A percentile compares a stretch with the other conserved stretches of the same genome.
phyloP scores from a whole-genome alignment of 2,113 vertebrate species.

The Hymenochirus boettgeri region DNA sequence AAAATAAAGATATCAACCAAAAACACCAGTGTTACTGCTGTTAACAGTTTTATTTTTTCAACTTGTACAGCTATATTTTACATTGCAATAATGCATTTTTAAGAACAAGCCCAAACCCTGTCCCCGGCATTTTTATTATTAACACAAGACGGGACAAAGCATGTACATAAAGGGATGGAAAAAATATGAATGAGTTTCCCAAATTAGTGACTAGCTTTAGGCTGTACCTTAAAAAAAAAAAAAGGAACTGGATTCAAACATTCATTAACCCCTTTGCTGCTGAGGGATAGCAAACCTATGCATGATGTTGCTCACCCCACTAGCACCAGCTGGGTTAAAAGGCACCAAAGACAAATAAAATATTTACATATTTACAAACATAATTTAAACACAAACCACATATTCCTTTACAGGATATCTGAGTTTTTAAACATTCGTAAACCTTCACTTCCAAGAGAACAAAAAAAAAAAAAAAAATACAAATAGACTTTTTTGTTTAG shows the following conservation, averaged over 20 bases:
- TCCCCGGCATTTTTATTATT: conserved; percentile 72
- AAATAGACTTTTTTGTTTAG: conserved; percentile 90
- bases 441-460: conserved; percentile 92
- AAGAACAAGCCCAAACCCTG: conserved; percentile 84
- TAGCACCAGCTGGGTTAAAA: conserved; percentile 64
- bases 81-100: conserved; percentile 85
- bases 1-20: too few species aligned
- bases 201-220: conserved; percentile 63
- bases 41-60: conserved; percentile 80
- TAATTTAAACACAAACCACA: conserved; percentile 69
- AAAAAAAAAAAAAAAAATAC: conserved; percentile 88
- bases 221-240: conserved; percentile 59
- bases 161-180: conserved; percentile 47
- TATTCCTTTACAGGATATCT: conserved; percentile 75
- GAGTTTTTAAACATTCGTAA: conserved; percentile 87
- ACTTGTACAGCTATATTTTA: conserved; percentile 97
- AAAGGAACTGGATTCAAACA: conserved; percentile 57
- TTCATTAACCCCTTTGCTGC: conserved; percentile 61
- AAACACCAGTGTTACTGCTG: conserved; percentile 6
- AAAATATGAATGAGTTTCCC: conserved; percentile 48
- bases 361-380: conserved; percentile 78
- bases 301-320: conserved; percentile 8
- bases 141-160: conserved; percentile 69
- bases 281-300: not conserved
- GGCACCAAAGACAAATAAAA: conserved; percentile 75